Evolutionary conservation across 1,140 invertebrate genomes (phyloP).

Genomic region (Pseudobourletiella spinata): DNA sequence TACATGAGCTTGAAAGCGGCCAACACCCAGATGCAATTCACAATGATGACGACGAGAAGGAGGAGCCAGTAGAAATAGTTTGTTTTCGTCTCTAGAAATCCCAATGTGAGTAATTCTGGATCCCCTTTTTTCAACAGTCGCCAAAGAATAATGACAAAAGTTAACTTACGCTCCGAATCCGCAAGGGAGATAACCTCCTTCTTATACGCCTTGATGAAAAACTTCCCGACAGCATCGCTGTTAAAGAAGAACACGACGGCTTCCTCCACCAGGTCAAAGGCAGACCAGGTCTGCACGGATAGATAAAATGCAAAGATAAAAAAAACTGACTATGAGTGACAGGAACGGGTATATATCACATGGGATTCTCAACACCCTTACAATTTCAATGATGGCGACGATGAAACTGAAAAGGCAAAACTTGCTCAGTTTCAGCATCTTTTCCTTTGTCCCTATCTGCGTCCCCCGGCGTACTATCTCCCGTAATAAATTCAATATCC

Average conservation of each 20-base stretch:
- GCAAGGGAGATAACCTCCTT: neutral
- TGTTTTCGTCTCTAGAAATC: conserved; percentile 1
- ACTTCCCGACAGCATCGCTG: conserved; percentile 1
- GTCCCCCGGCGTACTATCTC: no score
- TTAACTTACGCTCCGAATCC: neutral
- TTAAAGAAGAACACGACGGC: conserved; percentile 1
- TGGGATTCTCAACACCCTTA: no score
- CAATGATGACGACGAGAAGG: neutral
- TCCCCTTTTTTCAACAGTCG: neutral
- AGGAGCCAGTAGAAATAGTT: conserved; percentile 4
- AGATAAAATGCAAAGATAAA: neutral
- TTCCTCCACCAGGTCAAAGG: conserved; percentile 2
- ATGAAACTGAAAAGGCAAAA: conserved; percentile 7
- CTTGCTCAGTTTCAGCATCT: conserved; percentile 4
- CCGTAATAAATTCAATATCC: no score
- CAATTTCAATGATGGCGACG: conserved; percentile 12
- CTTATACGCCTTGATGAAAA: neutral
- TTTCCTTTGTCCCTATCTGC: no score
- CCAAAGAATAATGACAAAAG: neutral
- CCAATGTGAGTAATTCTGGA: neutral
- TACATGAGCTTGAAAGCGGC: conserved; percentile 1
- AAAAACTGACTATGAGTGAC: neutral
- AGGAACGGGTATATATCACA: no score
- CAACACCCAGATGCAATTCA: conserved; percentile 3
- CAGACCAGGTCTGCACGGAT: neutral